These are phyloP conservation scores for Archips crataeganus DNA, from an alignment of 2,888 invertebrate genomes.

Conservation along the genomic window DNA sequence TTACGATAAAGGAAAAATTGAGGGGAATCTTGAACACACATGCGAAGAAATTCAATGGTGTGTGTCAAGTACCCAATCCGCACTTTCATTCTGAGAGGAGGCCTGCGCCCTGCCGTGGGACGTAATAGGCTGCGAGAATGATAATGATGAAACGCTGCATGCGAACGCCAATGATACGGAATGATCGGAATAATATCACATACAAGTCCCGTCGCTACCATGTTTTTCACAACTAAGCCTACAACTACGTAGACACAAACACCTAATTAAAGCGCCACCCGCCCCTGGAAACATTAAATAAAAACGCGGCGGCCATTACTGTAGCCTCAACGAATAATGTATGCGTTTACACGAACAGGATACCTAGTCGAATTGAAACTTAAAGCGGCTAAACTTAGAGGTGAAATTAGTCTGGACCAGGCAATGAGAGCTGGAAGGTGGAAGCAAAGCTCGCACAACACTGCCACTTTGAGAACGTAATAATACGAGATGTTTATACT, in stretches of 20 bases:
- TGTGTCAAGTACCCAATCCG: no score
- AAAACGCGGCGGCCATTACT: constrained; percentile 38
- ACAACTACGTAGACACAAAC: neutral
- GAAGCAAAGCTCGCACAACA: constrained; percentile 37
- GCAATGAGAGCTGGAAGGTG: constrained; percentile 18
- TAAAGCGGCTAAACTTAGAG: constrained; percentile 10
- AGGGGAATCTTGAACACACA: no score
- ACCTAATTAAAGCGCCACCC: constrained; percentile 35
- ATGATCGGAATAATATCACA: neutral
- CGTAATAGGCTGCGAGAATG: no score
- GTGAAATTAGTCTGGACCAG: constrained; percentile 2
- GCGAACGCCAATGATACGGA: no score
- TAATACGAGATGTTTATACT: constrained; percentile 31
- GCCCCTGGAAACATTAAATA: constrained; percentile 39
- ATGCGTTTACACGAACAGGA: constrained; percentile 33
- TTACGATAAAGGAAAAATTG: no score
- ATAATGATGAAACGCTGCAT: no score
- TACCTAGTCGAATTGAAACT: neutral
- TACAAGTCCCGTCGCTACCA: neutral
- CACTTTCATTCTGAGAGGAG: no score
- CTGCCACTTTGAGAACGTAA: constrained; percentile 43
- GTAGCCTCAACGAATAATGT: constrained; percentile 33
- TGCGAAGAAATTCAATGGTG: no score
- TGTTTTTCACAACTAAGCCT: neutral
- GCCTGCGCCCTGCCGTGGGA: no score